phyloP scores from a whole-genome alignment of 2,113 vertebrate species.

The Cygnus atratus region DNA sequence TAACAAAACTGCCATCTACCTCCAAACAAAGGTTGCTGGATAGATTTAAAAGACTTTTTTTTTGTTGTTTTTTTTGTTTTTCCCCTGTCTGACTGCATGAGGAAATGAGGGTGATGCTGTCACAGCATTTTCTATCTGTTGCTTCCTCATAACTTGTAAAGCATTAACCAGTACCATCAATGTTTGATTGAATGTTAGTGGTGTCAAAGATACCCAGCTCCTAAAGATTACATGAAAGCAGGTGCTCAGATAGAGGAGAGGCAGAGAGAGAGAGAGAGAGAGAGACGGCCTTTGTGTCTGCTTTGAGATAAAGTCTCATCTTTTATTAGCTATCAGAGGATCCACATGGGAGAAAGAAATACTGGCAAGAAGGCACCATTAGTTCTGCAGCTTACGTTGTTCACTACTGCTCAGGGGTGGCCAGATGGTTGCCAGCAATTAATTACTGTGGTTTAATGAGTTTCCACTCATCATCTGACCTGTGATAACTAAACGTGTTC shows the following conservation, averaged over 20 bases:
- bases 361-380: slow-evolving; percentile 64
- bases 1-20: background rate
- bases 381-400: slow-evolving; percentile 65
- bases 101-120: background rate
- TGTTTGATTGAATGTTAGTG: slow-evolving; percentile 43
- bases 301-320: slow-evolving; percentile 59
- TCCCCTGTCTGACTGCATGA: background rate
- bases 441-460: slow-evolving; percentile 71
- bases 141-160: slow-evolving; percentile 57
- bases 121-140: slow-evolving; percentile 23
- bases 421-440: slow-evolving; percentile 73
- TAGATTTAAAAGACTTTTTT: background rate
- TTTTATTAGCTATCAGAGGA: slow-evolving; percentile 68
- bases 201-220: slow-evolving; percentile 27
- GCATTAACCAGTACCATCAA: slow-evolving; percentile 45
- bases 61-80: background rate
- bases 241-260: slow-evolving; percentile 18
- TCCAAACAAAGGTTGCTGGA: slow-evolving; percentile 23
- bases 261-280: background rate
- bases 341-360: slow-evolving; percentile 61
- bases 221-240: slow-evolving; percentile 43
- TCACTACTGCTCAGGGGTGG: slow-evolving; percentile 66
- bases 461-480: slow-evolving; percentile 70
- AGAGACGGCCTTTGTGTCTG: slow-evolving; percentile 44
- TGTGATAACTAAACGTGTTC: slow-evolving; percentile 66